phyloP scores from a whole-genome alignment of 2,888 invertebrate species.

The Zele albiditarsus region DNA sequence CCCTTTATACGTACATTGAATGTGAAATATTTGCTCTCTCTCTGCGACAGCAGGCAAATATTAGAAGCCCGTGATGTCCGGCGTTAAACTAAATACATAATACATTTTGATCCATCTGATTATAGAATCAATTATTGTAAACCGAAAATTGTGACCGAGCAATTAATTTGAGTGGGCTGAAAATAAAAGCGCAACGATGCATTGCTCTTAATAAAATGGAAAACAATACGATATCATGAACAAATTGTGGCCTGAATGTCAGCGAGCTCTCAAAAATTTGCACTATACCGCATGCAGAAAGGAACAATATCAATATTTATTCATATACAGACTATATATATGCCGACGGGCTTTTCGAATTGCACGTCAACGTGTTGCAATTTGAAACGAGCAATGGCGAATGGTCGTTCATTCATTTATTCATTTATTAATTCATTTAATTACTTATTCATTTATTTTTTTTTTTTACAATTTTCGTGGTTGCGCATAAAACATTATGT shows the following conservation, averaged over 20 bases:
- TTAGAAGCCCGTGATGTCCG: neutral
- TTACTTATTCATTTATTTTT: conserved; percentile 13
- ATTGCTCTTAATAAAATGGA: no score
- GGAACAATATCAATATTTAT: neutral
- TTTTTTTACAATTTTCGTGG: conserved; percentile 17
- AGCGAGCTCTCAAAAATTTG: neutral
- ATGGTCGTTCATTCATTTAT: conserved; percentile 28
- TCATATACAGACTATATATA: neutral
- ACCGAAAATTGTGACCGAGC: no score
- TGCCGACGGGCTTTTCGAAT: conserved; percentile 53
- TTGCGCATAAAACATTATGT: conserved; percentile 43
- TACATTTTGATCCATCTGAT: no score
- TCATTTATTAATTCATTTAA: conserved; percentile 13
- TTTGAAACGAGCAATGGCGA: conserved; percentile 62
- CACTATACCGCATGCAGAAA: neutral
- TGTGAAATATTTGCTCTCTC: conserved; percentile 1
- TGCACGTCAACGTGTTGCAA: conserved; percentile 55
- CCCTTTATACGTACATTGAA: conserved; percentile 53
- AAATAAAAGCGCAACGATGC: no score
- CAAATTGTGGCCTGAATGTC: neutral
- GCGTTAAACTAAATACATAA: neutral
- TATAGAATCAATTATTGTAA: no score
- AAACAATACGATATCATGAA: no score
- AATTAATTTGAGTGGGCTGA: no score
- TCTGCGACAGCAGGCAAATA: neutral